These are phyloP conservation scores for Polydrusus tereticollis DNA, from an alignment of 2,888 invertebrate species.

Conservation along the genomic window DNA sequence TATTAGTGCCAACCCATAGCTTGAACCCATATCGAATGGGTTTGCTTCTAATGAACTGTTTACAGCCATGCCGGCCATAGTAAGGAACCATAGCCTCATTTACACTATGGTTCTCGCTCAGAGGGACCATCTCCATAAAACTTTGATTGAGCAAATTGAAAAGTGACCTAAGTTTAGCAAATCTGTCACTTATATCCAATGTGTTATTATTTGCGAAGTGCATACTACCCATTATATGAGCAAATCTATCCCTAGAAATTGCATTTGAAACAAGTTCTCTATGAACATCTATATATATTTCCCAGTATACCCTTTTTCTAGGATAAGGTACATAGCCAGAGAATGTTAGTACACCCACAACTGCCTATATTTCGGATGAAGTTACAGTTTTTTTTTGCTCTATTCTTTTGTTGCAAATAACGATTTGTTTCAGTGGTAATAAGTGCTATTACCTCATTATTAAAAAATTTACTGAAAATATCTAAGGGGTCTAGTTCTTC, in stretches of 20 bases:
- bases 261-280: constrained; percentile 3
- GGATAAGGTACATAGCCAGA: not conserved
- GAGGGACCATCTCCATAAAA: constrained; percentile 13
- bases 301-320: not conserved
- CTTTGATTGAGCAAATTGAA: constrained; percentile 14
- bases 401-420: too few species aligned
- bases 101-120: constrained; percentile 45
- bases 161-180: constrained; percentile 22
- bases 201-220: not conserved
- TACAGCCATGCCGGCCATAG: constrained; percentile 49
- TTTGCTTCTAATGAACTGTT: constrained; percentile 57
- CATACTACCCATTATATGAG: constrained; percentile 21
- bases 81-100: constrained; percentile 51
- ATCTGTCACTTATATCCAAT: constrained; percentile 16
- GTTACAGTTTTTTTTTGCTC: not conserved
- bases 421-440: too few species aligned
- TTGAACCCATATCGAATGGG: constrained; percentile 48
- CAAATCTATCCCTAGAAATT: constrained; percentile 24
- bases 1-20: constrained; percentile 46
- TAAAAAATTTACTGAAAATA: not conserved
- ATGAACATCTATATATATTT: not conserved
- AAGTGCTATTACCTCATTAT: not conserved
- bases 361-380: not conserved
- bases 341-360: not conserved
- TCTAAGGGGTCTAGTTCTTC: too few species aligned